Conservation (phyloP, 35 echinoderm and acorn worm genomes). For the Strongylocentrotus purpuratus region DNA sequence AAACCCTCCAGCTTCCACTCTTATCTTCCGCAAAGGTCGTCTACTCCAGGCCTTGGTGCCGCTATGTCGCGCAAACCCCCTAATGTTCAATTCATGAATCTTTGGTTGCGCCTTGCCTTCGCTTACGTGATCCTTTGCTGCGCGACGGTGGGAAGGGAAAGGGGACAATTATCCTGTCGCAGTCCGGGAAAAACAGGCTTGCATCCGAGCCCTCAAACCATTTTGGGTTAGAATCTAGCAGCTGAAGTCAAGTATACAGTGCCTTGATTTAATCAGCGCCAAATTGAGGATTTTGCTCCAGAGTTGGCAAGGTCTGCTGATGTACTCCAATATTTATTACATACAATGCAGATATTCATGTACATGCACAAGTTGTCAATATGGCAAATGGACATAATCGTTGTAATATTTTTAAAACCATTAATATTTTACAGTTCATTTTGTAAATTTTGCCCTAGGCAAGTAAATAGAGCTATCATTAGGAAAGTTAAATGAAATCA, state of each 20-base stretch:
- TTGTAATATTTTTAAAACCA: neutral
- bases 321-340: neutral
- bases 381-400: neutral
- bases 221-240: neutral
- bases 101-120: constrained; percentile 8
- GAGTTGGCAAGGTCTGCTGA: neutral
- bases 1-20: constrained; percentile 28
- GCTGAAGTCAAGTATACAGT: neutral
- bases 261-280: constrained; percentile 16
- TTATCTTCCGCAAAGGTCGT: neutral
- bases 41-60: constrained; percentile 25
- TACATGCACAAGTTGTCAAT: neutral
- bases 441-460: neutral
- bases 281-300: neutral
- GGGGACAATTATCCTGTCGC: neutral
- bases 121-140: neutral
- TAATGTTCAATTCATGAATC: constrained; percentile 44
- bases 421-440: neutral
- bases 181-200: neutral
- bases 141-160: neutral
- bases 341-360: neutral
- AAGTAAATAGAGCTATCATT: neutral
- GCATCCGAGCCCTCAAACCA: neutral
- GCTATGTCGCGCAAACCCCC: constrained; percentile 29
- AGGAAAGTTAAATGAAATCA: neutral